Evolutionary conservation across 1,140 invertebrate species (phyloP), one percentile per base, ranked within the genome.

Genomic region (Trichomalopsis sarcophagae): DNA sequence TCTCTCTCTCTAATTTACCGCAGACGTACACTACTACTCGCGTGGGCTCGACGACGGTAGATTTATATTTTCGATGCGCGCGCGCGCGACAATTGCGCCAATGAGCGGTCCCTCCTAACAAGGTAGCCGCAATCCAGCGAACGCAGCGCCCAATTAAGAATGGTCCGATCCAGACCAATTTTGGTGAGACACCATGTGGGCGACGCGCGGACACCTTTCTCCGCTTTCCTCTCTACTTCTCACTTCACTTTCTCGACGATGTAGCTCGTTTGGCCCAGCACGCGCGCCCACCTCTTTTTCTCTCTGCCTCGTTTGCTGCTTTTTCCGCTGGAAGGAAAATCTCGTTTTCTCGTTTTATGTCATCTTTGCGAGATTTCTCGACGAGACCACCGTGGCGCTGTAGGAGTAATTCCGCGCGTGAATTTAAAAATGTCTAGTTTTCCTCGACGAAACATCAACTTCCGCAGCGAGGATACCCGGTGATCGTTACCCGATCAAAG

Each of bases 81-180:
- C 33, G 66, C 23, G 88, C 89, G 68, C 36, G 84, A 87, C 80
- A 78, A 86, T 7, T 23, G 36, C 36, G 85, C 47, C 86, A 21
- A 7, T 50, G 14, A n/a, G 73, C 17, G 21, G 73, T 36, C 36
- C 10, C 30, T 40, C 85, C 86, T 90, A 90, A 90, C 88, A 88
- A 89, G 88, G 82, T 88, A 88, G 87, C 86, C 88, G 87, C 88
- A 89, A 90, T 88, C 87, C 87, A 84, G 78, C 69, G 62, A 75
- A 82, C 85, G 87, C 86, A 88, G 87, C 74, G 88, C 76, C 84
- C 89, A 90, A 90, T 90, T 90, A 90, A 87, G 85, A 86, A 89
- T 89, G 87, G 89, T 84, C 86, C 84, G 81, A 86, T 85, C 86
- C 69, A 50, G 82, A 81, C 86, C 86, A 85, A 90, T 89, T 89